Evolutionary conservation across 92 coral and sea anemone genomes (phyloP).

Genomic region (Porites lobata): DNA sequence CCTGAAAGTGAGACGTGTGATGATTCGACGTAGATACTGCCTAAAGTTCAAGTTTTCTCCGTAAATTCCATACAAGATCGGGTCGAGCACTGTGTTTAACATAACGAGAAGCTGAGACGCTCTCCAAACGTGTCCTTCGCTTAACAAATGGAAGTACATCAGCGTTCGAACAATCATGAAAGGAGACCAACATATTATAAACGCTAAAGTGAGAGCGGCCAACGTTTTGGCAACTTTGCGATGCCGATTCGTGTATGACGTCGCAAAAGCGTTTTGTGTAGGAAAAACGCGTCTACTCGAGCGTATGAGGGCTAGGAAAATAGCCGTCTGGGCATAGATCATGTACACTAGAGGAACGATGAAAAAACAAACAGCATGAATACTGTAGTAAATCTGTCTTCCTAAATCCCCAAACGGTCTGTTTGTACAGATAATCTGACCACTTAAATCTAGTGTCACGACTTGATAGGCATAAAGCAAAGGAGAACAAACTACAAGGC

Average conservation of each 20-base stretch:
- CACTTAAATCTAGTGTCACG: neutral
- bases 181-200: conserved; percentile 57
- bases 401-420: conserved; percentile 36
- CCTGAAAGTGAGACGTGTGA: neutral
- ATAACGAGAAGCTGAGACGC: conserved; percentile 42
- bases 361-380: conserved; percentile 40
- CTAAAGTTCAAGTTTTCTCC: conserved; percentile 27
- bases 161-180: conserved; percentile 50
- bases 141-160: conserved; percentile 38
- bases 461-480: conserved; percentile 49
- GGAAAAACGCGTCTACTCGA: neutral
- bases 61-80: conserved; percentile 55
- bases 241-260: conserved; percentile 4
- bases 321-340: conserved; percentile 32
- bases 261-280: neutral
- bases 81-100: conserved; percentile 48
- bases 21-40: neutral
- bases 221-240: conserved; percentile 45
- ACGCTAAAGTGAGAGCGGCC: conserved; percentile 34
- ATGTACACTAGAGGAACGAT: conserved; percentile 31
- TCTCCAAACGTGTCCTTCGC: conserved; percentile 49
- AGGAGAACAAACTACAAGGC: conserved; percentile 34
- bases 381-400: conserved; percentile 38
- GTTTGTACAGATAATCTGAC: conserved; percentile 20
- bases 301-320: neutral